Base-by-base conservation (phyloP, 2,797 vertebrate genomes). In the Anniella stebbinsi region DNA sequence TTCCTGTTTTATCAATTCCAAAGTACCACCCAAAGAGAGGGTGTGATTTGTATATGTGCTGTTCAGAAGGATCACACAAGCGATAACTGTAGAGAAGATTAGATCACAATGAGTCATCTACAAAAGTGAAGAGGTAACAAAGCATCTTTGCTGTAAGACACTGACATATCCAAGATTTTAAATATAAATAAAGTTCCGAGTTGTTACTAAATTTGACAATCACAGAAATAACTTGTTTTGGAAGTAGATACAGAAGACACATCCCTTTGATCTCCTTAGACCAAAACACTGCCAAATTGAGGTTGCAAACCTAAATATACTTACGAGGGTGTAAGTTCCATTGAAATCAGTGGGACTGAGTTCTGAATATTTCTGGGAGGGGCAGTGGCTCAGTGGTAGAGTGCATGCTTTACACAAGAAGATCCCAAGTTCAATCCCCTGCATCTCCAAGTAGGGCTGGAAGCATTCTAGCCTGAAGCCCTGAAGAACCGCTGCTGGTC, bases 21-120 rank as follows among this genome's bases (percentile, higher is more conserved):
- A 97, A 99, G 95, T 99, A 97, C 88, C 98, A 98, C 30, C 99
- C 99, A 86, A 99, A 98, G 91, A 99, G 92, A 0, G 99, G 99
- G 2, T 96, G 66, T 0, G 96, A 92, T 92, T 98, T 98, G 94
- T 99, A 98, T 67, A 99, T 93, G 36, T 97, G 95, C 92, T 88
- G 97, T 96, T 98, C 97, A 0, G 98, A 97, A 0, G 98, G 98
- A 8, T 98, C 96, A 93, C 98, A 99, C 48, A 97, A 88, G 33
- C 99, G 98, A 94, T 99, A 99, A 94, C 99, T 99, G 97, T 2
- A 95, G 91, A 87, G 91, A 95, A 78, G 93, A 85, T 87, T 69
- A 67, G n/a, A 41, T 28, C 23, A 84, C 25, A 38, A 48, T 91
- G 13, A 93, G 82, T 41, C 17, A 73, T 7, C 0, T 18, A 63